These are phyloP conservation scores for Campoplex nolae DNA, from an alignment of 2,888 invertebrate species.

Conservation along the genomic window DNA sequence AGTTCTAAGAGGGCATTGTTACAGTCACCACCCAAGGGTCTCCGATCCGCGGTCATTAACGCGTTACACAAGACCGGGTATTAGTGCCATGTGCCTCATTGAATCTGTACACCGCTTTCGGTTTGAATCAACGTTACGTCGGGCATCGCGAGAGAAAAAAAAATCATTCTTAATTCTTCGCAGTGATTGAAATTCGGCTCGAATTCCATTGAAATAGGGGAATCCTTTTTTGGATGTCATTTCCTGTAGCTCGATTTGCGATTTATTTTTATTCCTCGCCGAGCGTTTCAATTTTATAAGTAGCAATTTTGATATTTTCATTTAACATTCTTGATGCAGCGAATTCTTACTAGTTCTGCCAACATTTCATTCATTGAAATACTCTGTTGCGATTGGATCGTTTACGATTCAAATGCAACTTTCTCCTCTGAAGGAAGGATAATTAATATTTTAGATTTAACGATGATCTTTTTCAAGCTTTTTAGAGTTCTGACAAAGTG, in stretches of 20 bases:
- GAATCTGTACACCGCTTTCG: background rate
- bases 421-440: too few relatives aligned
- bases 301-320: too few relatives aligned
- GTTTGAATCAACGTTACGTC: background rate
- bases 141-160: background rate
- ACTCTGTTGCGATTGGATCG: background rate
- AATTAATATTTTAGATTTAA: background rate
- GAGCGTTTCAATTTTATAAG: too few relatives aligned
- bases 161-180: background rate
- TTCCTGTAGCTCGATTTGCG: background rate
- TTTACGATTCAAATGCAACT: background rate
- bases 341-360: too few relatives aligned
- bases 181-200: background rate
- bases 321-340: too few relatives aligned
- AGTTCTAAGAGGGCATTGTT: conserved; percentile 54
- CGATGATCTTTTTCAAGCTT: background rate
- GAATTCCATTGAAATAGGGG: background rate
- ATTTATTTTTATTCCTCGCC: background rate
- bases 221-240: background rate
- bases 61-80: conserved; percentile 59
- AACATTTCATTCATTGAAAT: background rate
- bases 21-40: conserved; percentile 13
- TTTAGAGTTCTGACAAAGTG: background rate
- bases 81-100: conserved; percentile 49
- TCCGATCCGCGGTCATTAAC: conserved; percentile 50